Percentiles rank a stretch among this genome's conserved stretches.
phyloP scores from a whole-genome alignment of 2,797 vertebrate genomes.

The Sphenodon punctatus region DNA sequence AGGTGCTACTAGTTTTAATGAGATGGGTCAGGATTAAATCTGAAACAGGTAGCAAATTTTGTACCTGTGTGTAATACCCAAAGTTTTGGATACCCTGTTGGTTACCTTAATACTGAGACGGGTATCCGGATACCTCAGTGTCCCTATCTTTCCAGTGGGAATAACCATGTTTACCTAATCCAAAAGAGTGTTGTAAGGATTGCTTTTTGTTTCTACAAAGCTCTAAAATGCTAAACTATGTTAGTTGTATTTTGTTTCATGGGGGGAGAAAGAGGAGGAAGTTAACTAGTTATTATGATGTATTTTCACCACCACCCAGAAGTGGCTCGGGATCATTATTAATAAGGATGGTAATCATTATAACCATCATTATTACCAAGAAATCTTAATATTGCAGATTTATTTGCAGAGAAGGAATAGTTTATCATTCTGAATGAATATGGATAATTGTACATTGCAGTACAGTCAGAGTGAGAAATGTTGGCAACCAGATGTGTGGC shows the following conservation, averaged over 20 bases:
- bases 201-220: neutral
- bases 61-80: too few species aligned
- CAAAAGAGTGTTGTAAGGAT: slow-evolving; percentile 20
- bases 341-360: too few species aligned
- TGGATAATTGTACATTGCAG: neutral
- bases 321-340: neutral
- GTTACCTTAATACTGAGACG: too few species aligned
- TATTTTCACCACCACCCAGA: slow-evolving; percentile 23
- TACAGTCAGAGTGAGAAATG: neutral
- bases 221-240: slow-evolving; percentile 17
- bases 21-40: slow-evolving; percentile 1
- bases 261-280: slow-evolving; percentile 43
- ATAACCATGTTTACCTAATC: slow-evolving; percentile 7
- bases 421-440: neutral
- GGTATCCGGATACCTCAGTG: neutral
- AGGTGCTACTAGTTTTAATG: slow-evolving; percentile 42
- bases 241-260: slow-evolving; percentile 3
- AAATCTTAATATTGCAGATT: too few species aligned
- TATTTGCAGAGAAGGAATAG: neutral
- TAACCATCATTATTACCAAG: too few species aligned
- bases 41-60: too few species aligned
- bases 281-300: slow-evolving; percentile 30
- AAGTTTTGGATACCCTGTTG: too few species aligned
- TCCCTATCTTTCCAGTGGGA: slow-evolving; percentile 18
- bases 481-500: slow-evolving; percentile 16